Evolutionary conservation across 37 sponge, comb jelly and placozoan species (phyloP), one percentile per base, ranked within the genome.

Genomic region (Agelas oroides): DNA sequence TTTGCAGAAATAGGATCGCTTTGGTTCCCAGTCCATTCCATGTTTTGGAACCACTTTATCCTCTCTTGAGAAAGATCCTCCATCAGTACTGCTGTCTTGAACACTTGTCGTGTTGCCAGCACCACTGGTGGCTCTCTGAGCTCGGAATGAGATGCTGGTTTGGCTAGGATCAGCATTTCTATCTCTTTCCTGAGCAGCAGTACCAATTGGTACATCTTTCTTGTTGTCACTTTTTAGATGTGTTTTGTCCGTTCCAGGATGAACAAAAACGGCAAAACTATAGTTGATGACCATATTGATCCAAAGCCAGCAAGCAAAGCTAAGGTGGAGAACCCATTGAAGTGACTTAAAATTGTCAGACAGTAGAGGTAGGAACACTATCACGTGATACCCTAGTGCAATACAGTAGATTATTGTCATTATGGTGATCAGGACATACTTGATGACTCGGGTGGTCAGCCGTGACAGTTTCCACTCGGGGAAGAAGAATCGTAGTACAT

Each of bases 231-330:
- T 33, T 2, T 83, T 83, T 2, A 87, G 87, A 21, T 76, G 79
- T 6, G 24, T 33, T 75, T 75, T 27, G 20, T 41, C 87, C 12
- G 1, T 33, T 2, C 87, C 87, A 23, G 91, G 87, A 21, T 76
- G 79, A 24, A 77, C 15, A 32, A 76, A 76, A n/a, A 86, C 87
- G 18, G 83, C 81, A 11, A 76, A 37, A 23, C 62, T 60, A 65
- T 86, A 86, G 72, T 86, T 82, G 24, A 41, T 63, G 0, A 86
- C 87, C 54, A 75, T 27, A 27, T 91, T 86, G 16, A 82, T 13
- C 86, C 87, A 86, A 18, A 91, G 34, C 87, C 91, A 91, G n/a
- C 81, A 24, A 30, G 87, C 91, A 77, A 86, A 86, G 1, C 30
- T 57, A 64, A 86, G 35, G 79, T 91, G 87, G 2, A 53, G n/a